These are phyloP conservation scores for Meda fulgida DNA, from an alignment of 2,797 vertebrate genomes.

Conservation along the genomic window DNA sequence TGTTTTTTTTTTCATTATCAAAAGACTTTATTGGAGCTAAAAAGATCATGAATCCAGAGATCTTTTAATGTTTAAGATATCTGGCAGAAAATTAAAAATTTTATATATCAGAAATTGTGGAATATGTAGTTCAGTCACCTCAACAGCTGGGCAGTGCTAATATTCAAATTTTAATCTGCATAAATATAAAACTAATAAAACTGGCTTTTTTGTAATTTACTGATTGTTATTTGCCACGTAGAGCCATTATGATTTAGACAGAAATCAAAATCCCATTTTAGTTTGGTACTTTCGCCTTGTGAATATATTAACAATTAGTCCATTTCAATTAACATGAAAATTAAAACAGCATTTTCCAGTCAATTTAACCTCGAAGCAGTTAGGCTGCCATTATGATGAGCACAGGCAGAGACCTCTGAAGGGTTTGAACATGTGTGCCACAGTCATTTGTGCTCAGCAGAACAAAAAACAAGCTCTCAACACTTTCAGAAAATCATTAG, in stretches of 20 bases:
- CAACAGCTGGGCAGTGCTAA: constrained; percentile 3
- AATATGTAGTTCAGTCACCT: background rate
- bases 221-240: constrained; percentile 58
- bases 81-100: background rate
- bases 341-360: constrained; percentile 98
- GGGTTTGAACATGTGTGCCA: constrained; percentile 46
- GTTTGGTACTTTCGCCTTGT: constrained; percentile 72
- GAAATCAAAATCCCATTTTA: constrained; percentile 73
- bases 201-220: constrained; percentile 11
- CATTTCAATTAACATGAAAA: constrained; percentile 97
- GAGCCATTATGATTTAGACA: constrained; percentile 72
- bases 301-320: constrained; percentile 96
- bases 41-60: constrained; percentile 25
- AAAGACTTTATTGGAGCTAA: constrained; percentile 45
- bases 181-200: constrained; percentile 14
- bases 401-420: constrained; percentile 55
- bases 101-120: background rate
- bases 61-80: background rate
- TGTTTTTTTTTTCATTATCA: constrained; percentile 37
- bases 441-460: constrained; percentile 39
- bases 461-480: constrained; percentile 39
- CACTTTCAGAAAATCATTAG: constrained; percentile 22
- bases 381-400: constrained; percentile 85
- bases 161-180: constrained; percentile 13
- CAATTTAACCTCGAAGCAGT: constrained; percentile 92